phyloP scores from a whole-genome alignment of 2,113 vertebrate genomes.

The Labeo rohita region DNA sequence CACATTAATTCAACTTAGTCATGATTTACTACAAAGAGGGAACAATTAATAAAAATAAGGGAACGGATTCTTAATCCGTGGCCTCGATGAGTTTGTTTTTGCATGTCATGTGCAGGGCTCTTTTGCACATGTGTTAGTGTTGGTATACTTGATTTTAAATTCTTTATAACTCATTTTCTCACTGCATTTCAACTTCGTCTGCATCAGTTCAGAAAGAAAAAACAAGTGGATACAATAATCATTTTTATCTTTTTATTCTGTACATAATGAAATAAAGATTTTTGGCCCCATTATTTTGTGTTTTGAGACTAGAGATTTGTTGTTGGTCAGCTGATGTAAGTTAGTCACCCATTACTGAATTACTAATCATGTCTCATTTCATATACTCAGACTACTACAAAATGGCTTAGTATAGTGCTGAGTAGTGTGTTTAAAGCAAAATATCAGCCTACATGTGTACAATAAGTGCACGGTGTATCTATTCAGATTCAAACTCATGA shows the following conservation, averaged over 20 bases:
- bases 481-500: no score
- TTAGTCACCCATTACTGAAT: background rate
- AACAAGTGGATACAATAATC: slow-evolving; percentile 52
- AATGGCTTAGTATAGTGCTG: no score
- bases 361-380: background rate
- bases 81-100: no score
- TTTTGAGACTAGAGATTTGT: background rate
- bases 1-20: no score
- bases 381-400: no score
- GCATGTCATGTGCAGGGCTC: background rate
- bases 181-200: slow-evolving; percentile 15
- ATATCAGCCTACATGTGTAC: no score
- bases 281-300: slow-evolving; percentile 50
- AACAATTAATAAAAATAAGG: no score
- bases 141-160: background rate
- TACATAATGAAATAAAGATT: slow-evolving; percentile 64
- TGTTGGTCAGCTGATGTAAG: background rate
- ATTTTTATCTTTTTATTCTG: slow-evolving; percentile 50
- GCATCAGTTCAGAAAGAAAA: slow-evolving; percentile 21
- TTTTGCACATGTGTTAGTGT: slow-evolving; percentile 4
- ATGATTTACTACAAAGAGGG: no score
- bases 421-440: no score
- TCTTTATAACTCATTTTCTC: background rate
- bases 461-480: no score
- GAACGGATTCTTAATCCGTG: no score